phyloP scores from a whole-genome alignment of 2,888 invertebrate species.

The Aphodius granarius region DNA sequence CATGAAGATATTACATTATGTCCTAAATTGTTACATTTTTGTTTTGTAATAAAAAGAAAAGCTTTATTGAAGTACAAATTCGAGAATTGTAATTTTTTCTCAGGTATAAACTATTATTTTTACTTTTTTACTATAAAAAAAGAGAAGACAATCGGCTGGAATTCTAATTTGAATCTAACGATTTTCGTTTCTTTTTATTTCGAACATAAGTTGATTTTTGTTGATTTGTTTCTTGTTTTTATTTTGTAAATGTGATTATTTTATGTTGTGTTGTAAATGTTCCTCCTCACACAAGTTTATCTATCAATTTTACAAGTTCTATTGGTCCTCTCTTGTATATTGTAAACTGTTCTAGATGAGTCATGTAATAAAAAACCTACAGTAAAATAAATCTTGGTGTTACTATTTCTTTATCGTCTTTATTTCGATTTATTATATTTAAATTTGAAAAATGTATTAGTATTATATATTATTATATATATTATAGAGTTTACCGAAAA shows the following conservation, averaged over 20 bases:
- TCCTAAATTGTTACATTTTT: neutral
- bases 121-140: neutral
- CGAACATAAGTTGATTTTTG: neutral
- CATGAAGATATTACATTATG: neutral
- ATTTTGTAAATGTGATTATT: neutral
- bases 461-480: too few relatives aligned
- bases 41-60: neutral
- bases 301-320: conserved; percentile 32
- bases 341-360: conserved; percentile 41
- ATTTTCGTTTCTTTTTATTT: neutral
- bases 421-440: conserved; percentile 10
- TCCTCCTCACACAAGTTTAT: conserved; percentile 1
- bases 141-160: neutral
- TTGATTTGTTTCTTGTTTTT: neutral
- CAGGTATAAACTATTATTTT: neutral
- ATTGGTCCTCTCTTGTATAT: conserved; percentile 41
- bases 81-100: conserved; percentile 5
- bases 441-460: too few relatives aligned
- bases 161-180: neutral
- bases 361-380: conserved; percentile 46
- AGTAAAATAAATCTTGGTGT: conserved; percentile 44
- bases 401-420: conserved; percentile 34
- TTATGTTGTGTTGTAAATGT: neutral
- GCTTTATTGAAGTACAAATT: conserved; percentile 6
- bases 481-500: too few relatives aligned